Conservation (phyloP, 2,797 vertebrate species). For the Sebastes aleutianus region DNA sequence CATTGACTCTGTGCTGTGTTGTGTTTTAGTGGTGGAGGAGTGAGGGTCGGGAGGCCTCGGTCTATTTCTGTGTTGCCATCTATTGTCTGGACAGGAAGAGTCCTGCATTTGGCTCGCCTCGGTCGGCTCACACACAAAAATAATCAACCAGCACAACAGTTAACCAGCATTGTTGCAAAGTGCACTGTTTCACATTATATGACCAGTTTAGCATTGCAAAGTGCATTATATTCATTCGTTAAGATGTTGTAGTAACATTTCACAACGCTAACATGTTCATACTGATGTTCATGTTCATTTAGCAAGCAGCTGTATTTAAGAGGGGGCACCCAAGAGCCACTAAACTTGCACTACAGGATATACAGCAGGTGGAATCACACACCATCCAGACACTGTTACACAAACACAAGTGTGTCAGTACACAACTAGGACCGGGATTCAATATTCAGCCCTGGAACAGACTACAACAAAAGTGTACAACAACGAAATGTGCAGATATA, state of each 20-base stretch:
- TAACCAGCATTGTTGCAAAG: no score
- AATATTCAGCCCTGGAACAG: not conserved
- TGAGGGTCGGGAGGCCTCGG: no score
- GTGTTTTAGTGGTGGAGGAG: no score
- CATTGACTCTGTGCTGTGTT: no score
- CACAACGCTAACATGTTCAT: not conserved
- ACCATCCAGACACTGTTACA: not conserved
- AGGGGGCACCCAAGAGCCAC: not conserved
- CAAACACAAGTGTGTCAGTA: not conserved
- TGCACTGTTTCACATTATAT: no score
- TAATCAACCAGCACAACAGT: no score
- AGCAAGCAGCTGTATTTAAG: not conserved
- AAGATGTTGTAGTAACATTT: not conserved
- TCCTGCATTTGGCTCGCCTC: no score
- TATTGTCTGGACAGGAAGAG: no score
- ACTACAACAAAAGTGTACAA: not conserved
- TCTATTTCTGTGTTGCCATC: no score
- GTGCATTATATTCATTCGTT: not conserved
- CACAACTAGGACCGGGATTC: not conserved
- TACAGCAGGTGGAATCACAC: not conserved
- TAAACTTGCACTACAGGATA: not conserved
- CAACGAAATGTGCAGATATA: not conserved
- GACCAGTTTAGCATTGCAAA: not conserved
- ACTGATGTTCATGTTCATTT: no score
- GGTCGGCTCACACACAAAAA: no score